Evolutionary conservation across 2,113 vertebrate genomes (phyloP), one percentile per base, ranked within the genome.

Genomic region (Kobus ellipsiprymnus): DNA sequence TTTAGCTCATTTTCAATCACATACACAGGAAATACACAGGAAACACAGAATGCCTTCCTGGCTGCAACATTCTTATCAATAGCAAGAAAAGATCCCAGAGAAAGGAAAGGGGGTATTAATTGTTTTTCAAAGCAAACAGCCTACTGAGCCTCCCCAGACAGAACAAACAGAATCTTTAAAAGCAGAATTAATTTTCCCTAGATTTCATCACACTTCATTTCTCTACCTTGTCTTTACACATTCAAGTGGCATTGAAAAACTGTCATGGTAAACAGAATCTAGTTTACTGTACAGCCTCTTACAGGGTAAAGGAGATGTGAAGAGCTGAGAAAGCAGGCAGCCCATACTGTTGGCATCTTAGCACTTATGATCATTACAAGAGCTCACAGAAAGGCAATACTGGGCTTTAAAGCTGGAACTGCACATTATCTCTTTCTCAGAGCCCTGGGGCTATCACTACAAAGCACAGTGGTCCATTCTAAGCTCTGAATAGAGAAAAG

Each of bases 401-500:
- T 90, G 89, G 98, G 90, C 98, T 98, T 97, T 67, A 97, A 98
- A 98, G 98, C 98, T 95, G 89, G 87, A 97, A 97, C 96, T 48
- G 81, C 94, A 0, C 19, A 96, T 96, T 97, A 98, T 97, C 98
- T 97, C 93, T 97, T 97, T 87, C 85, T 91, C 98, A 97, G 87
- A 98, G 95, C 89, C 33, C 97, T 13, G 92, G 52, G 97, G 98
- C 98, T 98, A 97, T 97, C 97, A 44, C 96, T 98, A 98, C 97
- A 98, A 95, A 98, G 98, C 97, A 93, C 40, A 98, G 91, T 60
- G 97, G 98, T 98, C 98, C 98, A 57, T 95, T 96, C 98, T 98
- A 95, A 98, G 98, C 97, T 96, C 94, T 96, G 98, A 98, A 98
- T 23, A 97, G 97, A 94, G 98, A 97, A 97, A 97, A 96, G 98